phyloP scores from a whole-genome alignment of 2,113 vertebrate species.

The Grus americana region DNA sequence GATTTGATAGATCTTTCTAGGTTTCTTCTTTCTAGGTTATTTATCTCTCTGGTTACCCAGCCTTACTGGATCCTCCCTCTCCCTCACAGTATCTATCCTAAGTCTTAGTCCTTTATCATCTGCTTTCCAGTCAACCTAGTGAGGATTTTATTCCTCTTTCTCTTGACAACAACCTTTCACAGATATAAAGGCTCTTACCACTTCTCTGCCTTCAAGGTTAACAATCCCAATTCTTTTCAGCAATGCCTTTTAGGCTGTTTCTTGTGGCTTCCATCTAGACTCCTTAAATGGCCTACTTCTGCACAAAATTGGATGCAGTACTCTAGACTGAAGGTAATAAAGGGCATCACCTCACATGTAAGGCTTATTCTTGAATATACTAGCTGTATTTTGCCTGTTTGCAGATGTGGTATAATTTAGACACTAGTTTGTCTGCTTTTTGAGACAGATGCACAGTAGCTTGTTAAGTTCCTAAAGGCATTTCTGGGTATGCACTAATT shows the following conservation, averaged over 20 bases:
- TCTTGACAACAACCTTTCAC: neutral
- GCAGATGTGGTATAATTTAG: neutral
- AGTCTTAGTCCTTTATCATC: too few species aligned
- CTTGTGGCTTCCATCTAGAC: neutral
- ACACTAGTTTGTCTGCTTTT: neutral
- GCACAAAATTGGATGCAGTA: neutral
- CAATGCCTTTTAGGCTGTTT: neutral
- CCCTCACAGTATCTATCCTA: too few species aligned
- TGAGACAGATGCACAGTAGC: neutral
- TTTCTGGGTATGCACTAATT: neutral
- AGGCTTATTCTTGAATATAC: neutral
- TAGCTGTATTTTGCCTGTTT: neutral
- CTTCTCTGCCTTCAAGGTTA: neutral
- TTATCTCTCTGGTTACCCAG: neutral
- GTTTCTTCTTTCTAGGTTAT: neutral
- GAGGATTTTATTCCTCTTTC: neutral
- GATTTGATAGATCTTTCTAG: neutral
- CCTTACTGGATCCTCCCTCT: neutral
- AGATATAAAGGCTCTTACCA: neutral
- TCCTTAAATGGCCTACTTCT: neutral
- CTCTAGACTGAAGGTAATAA: neutral
- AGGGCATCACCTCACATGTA: neutral
- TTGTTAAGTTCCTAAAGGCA: neutral
- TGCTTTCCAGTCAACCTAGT: neutral
- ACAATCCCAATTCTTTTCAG: neutral